A percentile compares a stretch with the other conserved stretches of the same genome.
phyloP scores from a whole-genome alignment of 1,140 invertebrate genomes.

The Agrilus planipennis region DNA sequence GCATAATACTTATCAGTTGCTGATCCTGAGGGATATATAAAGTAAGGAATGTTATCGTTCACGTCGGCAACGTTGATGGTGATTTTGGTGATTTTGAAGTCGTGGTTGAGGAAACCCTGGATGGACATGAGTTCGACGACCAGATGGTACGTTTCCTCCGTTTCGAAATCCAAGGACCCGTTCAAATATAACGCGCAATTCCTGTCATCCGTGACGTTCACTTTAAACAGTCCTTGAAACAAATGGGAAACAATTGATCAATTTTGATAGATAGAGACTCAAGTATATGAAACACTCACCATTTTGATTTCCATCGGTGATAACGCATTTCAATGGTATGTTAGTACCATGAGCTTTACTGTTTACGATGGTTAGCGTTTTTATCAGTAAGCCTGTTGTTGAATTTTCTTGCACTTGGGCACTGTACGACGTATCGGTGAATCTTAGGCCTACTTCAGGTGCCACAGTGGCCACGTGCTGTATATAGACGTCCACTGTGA shows the following conservation, averaged over 20 bases:
- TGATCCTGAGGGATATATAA: slow-evolving; percentile 49
- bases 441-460: slow-evolving; percentile 61
- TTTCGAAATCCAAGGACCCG: slow-evolving; percentile 63
- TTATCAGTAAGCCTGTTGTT: slow-evolving; percentile 51
- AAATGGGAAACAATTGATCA: too few species aligned
- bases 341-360: slow-evolving; percentile 48
- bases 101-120: slow-evolving; percentile 62
- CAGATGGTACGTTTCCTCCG: slow-evolving; percentile 56
- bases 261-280: too few species aligned
- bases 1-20: slow-evolving; percentile 51
- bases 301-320: slow-evolving; percentile 56
- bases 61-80: slow-evolving; percentile 73
- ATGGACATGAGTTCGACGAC: slow-evolving; percentile 63
- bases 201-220: slow-evolving; percentile 59
- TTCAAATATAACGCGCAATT: slow-evolving; percentile 67
- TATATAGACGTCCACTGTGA: slow-evolving; percentile 69
- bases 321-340: slow-evolving; percentile 62
- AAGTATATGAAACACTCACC: too few species aligned
- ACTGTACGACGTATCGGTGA: slow-evolving; percentile 71
- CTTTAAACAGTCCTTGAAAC: slow-evolving; percentile 54
- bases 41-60: slow-evolving; percentile 77
- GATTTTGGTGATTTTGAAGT: slow-evolving; percentile 58
- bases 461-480: slow-evolving; percentile 57
- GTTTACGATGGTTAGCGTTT: slow-evolving; percentile 63
- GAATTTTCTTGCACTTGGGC: slow-evolving; percentile 70